phyloP scores from a whole-genome alignment of 2,888 invertebrate genomes.

The Volucella bombylans region DNA sequence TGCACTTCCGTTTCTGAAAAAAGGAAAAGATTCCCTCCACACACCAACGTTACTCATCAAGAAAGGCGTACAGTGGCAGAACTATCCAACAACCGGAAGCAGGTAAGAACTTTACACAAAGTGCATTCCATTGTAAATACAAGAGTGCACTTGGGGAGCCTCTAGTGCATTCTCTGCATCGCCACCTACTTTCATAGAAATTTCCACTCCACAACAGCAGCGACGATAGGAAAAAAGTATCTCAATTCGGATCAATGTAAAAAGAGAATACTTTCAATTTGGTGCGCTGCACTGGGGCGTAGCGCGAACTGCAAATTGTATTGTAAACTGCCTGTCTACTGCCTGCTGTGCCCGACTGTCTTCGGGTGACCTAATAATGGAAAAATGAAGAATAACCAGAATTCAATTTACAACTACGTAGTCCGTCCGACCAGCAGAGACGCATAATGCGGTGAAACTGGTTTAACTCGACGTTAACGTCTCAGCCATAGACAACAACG shows the following conservation, averaged over 20 bases:
- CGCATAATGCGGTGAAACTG: slow-evolving; percentile 56
- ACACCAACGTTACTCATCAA: slow-evolving; percentile 14
- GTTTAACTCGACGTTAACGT: slow-evolving; percentile 49
- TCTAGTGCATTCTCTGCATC: neutral
- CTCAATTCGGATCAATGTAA: neutral
- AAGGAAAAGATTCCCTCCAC: neutral
- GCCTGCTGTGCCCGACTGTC: slow-evolving; percentile 23
- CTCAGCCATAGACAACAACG: slow-evolving; percentile 9
- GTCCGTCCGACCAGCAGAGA: slow-evolving; percentile 17
- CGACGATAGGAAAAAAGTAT: neutral
- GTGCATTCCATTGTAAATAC: neutral
- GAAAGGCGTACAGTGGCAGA: neutral
- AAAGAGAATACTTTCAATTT: slow-evolving; percentile 20
- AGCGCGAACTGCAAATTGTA: too few relatives aligned
- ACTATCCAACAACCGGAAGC: neutral
- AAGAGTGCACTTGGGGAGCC: neutral
- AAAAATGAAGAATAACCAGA: slow-evolving; percentile 73
- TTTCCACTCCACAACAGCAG: neutral
- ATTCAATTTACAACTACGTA: slow-evolving; percentile 24
- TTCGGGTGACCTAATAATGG: slow-evolving; percentile 69
- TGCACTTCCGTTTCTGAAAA: slow-evolving; percentile 2
- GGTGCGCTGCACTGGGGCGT: neutral
- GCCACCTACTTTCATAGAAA: slow-evolving; percentile 30
- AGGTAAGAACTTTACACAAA: slow-evolving; percentile 39
- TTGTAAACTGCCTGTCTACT: slow-evolving; percentile 5